A percentile compares a stretch with the other conserved stretches of the same genome.
phyloP scores from a whole-genome alignment of 2,888 invertebrate species.

The Camponotus fellah region DNA sequence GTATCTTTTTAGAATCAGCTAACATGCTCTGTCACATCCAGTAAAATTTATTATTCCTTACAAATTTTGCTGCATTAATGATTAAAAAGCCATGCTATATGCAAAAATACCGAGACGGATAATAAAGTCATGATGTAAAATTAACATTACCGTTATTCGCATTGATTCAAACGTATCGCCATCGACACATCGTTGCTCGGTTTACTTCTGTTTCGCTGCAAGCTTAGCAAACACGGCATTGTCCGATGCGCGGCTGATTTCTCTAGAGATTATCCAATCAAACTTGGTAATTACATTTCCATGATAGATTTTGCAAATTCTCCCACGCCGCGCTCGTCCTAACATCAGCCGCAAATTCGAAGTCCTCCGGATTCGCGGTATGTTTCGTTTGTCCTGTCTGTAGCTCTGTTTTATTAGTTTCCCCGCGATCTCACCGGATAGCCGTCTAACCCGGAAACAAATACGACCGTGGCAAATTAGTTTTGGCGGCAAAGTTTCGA shows the following conservation, averaged over 20 bases:
- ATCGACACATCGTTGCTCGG: neutral
- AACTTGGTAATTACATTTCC: conserved; percentile 79
- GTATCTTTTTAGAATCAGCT: conserved; percentile 68
- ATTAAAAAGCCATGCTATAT: conserved; percentile 59
- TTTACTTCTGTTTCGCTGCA: conserved; percentile 54
- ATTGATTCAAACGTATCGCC: conserved; percentile 53
- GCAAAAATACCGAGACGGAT: conserved; percentile 58
- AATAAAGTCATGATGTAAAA: conserved; percentile 56
- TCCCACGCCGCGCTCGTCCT: conserved; percentile 37
- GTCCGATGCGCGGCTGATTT: conserved; percentile 54
- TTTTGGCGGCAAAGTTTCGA: conserved; percentile 45
- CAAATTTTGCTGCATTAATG: conserved; percentile 68
- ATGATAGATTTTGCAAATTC: conserved; percentile 67
- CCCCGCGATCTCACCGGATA: conserved; percentile 26
- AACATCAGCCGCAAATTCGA: conserved; percentile 46
- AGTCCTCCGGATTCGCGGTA: conserved; percentile 48
- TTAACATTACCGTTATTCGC: conserved; percentile 65
- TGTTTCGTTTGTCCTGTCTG: conserved; percentile 50
- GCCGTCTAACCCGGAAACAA: conserved; percentile 47
- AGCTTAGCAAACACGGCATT: conserved; percentile 50
- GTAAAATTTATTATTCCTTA: conserved; percentile 70
- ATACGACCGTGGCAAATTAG: conserved; percentile 43
- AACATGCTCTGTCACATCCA: conserved; percentile 46
- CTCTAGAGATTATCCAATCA: conserved; percentile 74
- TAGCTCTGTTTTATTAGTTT: conserved; percentile 54